Conservation (phyloP, 2,797 vertebrate species). For the Pelochelys cantorii region DNA sequence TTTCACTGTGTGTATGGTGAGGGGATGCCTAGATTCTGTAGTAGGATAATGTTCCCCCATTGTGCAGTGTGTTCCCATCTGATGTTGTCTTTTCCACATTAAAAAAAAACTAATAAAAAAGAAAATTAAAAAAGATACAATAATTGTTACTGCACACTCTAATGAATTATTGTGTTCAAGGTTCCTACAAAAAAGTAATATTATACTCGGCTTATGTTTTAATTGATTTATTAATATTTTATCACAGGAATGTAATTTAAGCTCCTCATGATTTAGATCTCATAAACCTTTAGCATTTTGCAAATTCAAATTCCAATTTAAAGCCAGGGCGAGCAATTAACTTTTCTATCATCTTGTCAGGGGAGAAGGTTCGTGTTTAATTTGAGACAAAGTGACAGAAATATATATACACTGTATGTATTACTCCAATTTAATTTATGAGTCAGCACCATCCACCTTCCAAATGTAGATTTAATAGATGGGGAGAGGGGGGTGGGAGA, state of each 20-base stretch:
- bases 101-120: slow-evolving; percentile 82
- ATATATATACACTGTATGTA: slow-evolving; percentile 89
- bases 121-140: slow-evolving; percentile 88
- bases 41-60: slow-evolving; percentile 73
- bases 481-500: slow-evolving; percentile 69
- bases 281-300: slow-evolving; percentile 92
- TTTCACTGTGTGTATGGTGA: neutral
- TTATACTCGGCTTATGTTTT: slow-evolving; percentile 91
- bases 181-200: slow-evolving; percentile 88
- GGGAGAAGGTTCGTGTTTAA: slow-evolving; percentile 90
- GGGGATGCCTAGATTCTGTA: slow-evolving; percentile 64
- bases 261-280: slow-evolving; percentile 90
- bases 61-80: slow-evolving; percentile 77
- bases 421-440: slow-evolving; percentile 88
- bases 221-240: slow-evolving; percentile 93
- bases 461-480: slow-evolving; percentile 84
- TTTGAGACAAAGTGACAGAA: slow-evolving; percentile 91
- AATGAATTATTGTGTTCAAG: slow-evolving; percentile 90
- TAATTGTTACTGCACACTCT: slow-evolving; percentile 88
- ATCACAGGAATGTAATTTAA: slow-evolving; percentile 92
- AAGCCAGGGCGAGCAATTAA: slow-evolving; percentile 90
- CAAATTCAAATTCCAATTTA: slow-evolving; percentile 92
- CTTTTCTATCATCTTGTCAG: slow-evolving; percentile 92
- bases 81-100: slow-evolving; percentile 82
- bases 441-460: slow-evolving; percentile 86